phyloP scores from a whole-genome alignment of 30 jellyfish, hydroid and myxozoan genomes.

The Turritopsis rubra region DNA sequence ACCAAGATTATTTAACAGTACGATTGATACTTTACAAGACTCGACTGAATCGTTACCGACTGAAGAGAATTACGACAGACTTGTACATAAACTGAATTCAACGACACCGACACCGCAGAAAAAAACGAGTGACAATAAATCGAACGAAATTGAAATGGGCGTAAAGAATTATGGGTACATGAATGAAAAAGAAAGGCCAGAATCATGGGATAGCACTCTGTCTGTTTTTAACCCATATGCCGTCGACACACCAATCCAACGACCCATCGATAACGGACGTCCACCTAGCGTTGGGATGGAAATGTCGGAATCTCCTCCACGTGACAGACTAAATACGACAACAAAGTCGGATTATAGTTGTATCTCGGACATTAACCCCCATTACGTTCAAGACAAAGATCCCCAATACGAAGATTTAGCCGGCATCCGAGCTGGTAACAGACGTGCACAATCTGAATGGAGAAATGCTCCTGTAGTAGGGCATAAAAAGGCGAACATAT shows the following conservation, averaged over 20 bases:
- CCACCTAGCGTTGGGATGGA: constrained; percentile 9
- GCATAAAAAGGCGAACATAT: not conserved
- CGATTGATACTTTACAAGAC: not conserved
- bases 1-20: constrained; percentile 14
- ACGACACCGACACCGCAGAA: not conserved
- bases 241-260: constrained; percentile 15
- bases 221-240: constrained; percentile 18
- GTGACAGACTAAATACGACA: not conserved
- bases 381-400: not conserved
- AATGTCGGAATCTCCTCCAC: constrained; percentile 7
- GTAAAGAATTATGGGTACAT: constrained; percentile 20
- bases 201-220: constrained; percentile 16
- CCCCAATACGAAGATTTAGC: constrained; percentile 17
- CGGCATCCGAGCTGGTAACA: not conserved
- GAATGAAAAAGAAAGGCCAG: constrained; percentile 15
- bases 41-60: not conserved
- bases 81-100: not conserved
- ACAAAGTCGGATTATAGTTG: constrained; percentile 12
- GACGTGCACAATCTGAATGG: not conserved
- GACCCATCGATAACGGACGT: not conserved
- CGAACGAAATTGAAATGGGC: constrained; percentile 20
- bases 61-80: not conserved
- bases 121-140: not conserved
- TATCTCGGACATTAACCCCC: not conserved
- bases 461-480: not conserved